Evolutionary conservation across 2,888 invertebrate species (phyloP), one percentile per base, ranked within the genome.

Genomic region (Pheosia tremula): DNA sequence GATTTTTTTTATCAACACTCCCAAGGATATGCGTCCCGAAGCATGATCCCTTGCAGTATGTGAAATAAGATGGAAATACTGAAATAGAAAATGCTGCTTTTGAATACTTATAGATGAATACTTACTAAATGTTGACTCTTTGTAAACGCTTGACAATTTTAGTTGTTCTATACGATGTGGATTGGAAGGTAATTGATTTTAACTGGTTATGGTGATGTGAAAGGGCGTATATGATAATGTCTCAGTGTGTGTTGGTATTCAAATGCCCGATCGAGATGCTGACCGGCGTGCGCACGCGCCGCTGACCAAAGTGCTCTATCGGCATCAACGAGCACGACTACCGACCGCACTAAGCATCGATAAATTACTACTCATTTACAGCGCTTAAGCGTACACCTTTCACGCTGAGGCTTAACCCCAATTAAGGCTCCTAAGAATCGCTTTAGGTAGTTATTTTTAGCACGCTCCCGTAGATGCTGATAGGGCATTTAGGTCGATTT

Each of bases 231-330:
- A 88, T 87, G 85, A 86, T 87, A 77, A 83, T 86, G 83, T 87
- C 81, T 90, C 86, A 88, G 91, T 93, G 93, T 95, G 95, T 95
- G 95, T 96, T 96, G 95, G 95, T 95, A 95, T 95, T 95, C 95
- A 95, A 96, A 95, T 95, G 95, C 93, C 92, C 93, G 93, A 93
- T 92, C 91, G 92, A 89, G 91, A 92, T 92, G 93, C 93, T 93
- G 92, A 90, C 82, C 82, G 88, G 89, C 88, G 88, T 78, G 80
- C 81, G 82, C 80, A 82, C 81, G 74, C 82, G 89, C 87, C 87
- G 74, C 73, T 79, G 90, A 86, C 89, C 85, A 63, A 88, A 89
- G 83, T 90, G 86, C 93, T 87, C 91, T 93, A 93, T 93, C 93
- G 91, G 93, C 91, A 93, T 88, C 82, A 72, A 75, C 85, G 91